A percentile compares a stretch with the other conserved stretches of the same genome.
Conservation (phyloP, 1,140 invertebrate species). For the Drosophila simulans region DNA sequence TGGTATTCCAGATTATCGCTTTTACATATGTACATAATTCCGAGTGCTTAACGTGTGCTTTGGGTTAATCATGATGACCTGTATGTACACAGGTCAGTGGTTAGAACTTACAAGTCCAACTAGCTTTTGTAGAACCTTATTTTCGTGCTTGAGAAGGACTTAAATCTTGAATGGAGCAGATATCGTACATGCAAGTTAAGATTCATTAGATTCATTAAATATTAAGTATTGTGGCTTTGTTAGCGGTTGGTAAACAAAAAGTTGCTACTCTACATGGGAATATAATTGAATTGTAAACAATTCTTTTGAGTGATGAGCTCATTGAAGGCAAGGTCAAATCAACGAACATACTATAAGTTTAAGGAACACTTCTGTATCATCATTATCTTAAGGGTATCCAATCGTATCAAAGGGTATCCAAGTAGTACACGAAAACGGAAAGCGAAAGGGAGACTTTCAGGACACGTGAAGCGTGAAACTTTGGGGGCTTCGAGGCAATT, state of each 20-base stretch:
- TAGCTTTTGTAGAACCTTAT: slow-evolving; percentile 68
- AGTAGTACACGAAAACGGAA: background rate
- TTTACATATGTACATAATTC: background rate
- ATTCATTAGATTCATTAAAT: background rate
- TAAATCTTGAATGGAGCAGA: slow-evolving; percentile 39
- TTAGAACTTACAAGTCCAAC: slow-evolving; percentile 26
- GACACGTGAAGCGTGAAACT: slow-evolving; percentile 9
- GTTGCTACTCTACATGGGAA: background rate
- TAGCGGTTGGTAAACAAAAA: background rate
- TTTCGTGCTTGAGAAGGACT: slow-evolving; percentile 69
- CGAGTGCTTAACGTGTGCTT: background rate
- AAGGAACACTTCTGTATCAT: too few species aligned
- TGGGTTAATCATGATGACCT: background rate
- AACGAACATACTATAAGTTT: too few species aligned
- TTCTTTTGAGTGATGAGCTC: background rate
- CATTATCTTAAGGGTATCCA: too few species aligned
- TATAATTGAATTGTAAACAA: background rate
- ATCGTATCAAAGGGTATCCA: background rate
- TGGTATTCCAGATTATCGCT: background rate
- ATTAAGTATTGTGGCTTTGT: background rate
- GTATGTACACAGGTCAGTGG: slow-evolving; percentile 5
- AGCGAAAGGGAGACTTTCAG: background rate
- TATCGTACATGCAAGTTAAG: background rate
- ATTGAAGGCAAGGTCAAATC: background rate
- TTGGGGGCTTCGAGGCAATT: slow-evolving; percentile 11